phyloP scores from a whole-genome alignment of 37 sponge, comb jelly and placozoan species.

The Ianthella basta region DNA sequence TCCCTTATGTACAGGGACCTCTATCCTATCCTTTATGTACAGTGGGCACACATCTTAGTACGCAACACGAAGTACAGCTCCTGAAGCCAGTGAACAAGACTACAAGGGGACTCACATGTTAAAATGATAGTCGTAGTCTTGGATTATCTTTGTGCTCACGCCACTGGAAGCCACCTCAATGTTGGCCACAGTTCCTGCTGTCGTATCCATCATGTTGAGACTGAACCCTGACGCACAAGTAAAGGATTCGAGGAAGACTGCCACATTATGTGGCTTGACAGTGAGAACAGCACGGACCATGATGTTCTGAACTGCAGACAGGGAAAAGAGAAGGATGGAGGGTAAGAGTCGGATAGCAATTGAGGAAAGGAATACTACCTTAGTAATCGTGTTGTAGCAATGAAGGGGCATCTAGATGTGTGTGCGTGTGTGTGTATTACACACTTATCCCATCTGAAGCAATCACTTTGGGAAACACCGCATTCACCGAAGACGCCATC shows the following conservation, averaged over 20 bases:
- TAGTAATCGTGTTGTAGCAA: no score
- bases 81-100: no score
- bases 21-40: no score
- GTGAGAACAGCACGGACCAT: conserved; percentile 36
- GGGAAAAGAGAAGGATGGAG: no score
- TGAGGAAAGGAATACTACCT: no score
- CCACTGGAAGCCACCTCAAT: conserved; percentile 38
- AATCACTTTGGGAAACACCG: conserved; percentile 48
- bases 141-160: not conserved
- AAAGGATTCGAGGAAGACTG: not conserved
- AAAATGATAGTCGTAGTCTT: conserved; percentile 48
- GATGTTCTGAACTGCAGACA: conserved; percentile 36
- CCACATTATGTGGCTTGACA: not conserved
- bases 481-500: conserved; percentile 36
- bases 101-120: conserved; percentile 57
- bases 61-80: no score
- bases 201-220: conserved; percentile 32
- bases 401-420: not conserved
- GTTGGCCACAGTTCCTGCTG: not conserved
- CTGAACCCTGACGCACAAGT: conserved; percentile 43
- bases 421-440: conserved; percentile 6
- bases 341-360: no score
- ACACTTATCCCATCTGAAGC: no score
- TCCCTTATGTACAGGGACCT: no score
- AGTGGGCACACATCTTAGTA: no score